Conservation (phyloP, 2,797 vertebrate species). For the Dermochelys coriacea region DNA sequence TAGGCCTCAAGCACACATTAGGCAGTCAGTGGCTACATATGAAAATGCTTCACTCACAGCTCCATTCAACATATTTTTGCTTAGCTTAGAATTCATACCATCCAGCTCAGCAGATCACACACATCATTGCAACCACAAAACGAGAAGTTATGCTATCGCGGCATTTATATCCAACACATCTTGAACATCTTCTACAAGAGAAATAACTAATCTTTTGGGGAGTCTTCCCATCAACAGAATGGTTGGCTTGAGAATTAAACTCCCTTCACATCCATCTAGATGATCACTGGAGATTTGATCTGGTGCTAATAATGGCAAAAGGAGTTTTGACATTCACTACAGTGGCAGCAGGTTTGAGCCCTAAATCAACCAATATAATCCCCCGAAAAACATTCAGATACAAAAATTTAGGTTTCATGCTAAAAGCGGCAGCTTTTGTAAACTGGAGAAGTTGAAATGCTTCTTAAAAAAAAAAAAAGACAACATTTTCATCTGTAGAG, state of each 20-base stretch:
- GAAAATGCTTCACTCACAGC: background rate
- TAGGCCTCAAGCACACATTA: background rate
- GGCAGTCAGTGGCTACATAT: background rate
- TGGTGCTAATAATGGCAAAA: slow-evolving; percentile 12
- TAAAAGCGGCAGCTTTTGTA: background rate
- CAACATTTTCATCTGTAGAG: slow-evolving; percentile 54
- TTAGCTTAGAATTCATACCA: slow-evolving; percentile 15
- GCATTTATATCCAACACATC: slow-evolving; percentile 31
- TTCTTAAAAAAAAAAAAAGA: background rate
- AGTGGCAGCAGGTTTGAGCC: background rate
- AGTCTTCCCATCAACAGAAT: slow-evolving; percentile 61
- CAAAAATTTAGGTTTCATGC: slow-evolving; percentile 24
- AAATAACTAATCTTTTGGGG: slow-evolving; percentile 69
- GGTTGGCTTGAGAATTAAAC: slow-evolving; percentile 61
- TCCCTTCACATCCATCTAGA: slow-evolving; percentile 23
- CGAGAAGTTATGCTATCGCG: slow-evolving; percentile 19
- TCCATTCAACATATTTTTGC: background rate
- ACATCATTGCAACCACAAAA: slow-evolving; percentile 36
- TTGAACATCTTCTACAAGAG: slow-evolving; percentile 29
- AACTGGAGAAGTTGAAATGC: background rate
- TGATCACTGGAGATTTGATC: slow-evolving; percentile 46
- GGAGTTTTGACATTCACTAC: slow-evolving; percentile 15
- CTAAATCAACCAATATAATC: background rate
- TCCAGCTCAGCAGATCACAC: slow-evolving; percentile 17
- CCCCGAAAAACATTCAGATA: background rate